Percentiles rank a stretch among this genome's conserved stretches.
Evolutionary conservation across 1,140 invertebrate species (phyloP).

Genomic region (Anthonomus grandis): DNA sequence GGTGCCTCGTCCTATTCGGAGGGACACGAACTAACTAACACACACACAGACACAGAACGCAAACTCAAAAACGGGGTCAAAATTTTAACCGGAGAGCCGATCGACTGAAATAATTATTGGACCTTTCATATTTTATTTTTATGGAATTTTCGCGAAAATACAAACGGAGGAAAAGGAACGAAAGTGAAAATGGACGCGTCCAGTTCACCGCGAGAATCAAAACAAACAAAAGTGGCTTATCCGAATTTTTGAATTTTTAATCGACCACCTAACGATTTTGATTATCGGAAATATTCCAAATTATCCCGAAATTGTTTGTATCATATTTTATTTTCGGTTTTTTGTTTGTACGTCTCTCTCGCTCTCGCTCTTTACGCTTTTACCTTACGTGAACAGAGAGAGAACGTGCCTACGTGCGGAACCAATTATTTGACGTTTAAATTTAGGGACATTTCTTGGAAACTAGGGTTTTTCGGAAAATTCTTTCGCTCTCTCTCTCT

Average conservation of each 20-base stretch:
- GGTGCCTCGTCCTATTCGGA: constrained; percentile 39
- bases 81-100: constrained; percentile 42
- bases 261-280: not conserved
- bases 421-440: constrained; percentile 7
- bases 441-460: constrained; percentile 8
- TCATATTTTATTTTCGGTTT: not conserved
- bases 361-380: constrained; percentile 6
- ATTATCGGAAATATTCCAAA: not conserved
- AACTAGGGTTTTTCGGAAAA: constrained; percentile 3
- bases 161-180: constrained; percentile 44
- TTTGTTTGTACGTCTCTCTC: not conserved
- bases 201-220: constrained; percentile 16
- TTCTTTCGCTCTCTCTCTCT: too few relatives aligned
- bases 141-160: constrained; percentile 46
- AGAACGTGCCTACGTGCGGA: constrained; percentile 7
- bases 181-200: constrained; percentile 35
- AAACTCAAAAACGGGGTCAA: constrained; percentile 47
- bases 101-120: constrained; percentile 39
- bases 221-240: constrained; percentile 16
- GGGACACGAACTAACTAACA: constrained; percentile 42
- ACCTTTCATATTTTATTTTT: constrained; percentile 49
- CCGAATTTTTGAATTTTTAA: constrained; percentile 9
- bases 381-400: constrained; percentile 15
- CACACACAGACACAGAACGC: constrained; percentile 38
- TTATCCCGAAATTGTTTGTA: constrained; percentile 6